phyloP scores from a whole-genome alignment of 1,140 invertebrate genomes.

The Drosophila kohkoa region DNA sequence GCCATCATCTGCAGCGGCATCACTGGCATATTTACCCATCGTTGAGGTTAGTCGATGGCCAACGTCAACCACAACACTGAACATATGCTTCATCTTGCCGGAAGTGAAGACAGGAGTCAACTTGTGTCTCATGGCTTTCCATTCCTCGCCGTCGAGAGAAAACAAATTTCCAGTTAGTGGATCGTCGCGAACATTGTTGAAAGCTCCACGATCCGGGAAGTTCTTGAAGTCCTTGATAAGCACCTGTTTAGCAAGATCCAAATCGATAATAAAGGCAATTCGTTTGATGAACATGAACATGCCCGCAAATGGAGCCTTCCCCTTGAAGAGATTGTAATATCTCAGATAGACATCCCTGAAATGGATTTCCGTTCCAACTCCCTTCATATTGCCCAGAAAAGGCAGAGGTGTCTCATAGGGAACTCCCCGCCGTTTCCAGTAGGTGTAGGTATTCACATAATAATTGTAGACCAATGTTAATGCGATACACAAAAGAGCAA shows the following conservation, averaged over 20 bases:
- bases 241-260: conserved; percentile 72
- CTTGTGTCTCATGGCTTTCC: conserved; percentile 86
- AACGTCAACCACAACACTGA: conserved; percentile 76
- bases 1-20: conserved; percentile 76
- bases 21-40: conserved; percentile 34
- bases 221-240: conserved; percentile 77
- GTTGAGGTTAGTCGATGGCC: conserved; percentile 57
- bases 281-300: conserved; percentile 59
- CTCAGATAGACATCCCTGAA: conserved; percentile 57
- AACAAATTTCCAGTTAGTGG: conserved; percentile 86
- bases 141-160: conserved; percentile 85
- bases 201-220: conserved; percentile 85
- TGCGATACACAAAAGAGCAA: conserved; percentile 10
- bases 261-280: conserved; percentile 55
- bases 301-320: conserved; percentile 56
- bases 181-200: conserved; percentile 85
- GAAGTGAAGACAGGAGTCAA: conserved; percentile 87
- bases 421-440: conserved; percentile 84
- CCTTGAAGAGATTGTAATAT: conserved; percentile 76
- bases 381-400: conserved; percentile 75
- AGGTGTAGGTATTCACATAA: conserved; percentile 61
- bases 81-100: conserved; percentile 87
- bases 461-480: conserved; percentile 43
- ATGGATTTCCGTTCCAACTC: conserved; percentile 45
- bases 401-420: conserved; percentile 71